A percentile compares a stretch with the other conserved stretches of the same genome.
phyloP scores from a whole-genome alignment of 1,140 invertebrate genomes.

The Euwallacea similis region DNA sequence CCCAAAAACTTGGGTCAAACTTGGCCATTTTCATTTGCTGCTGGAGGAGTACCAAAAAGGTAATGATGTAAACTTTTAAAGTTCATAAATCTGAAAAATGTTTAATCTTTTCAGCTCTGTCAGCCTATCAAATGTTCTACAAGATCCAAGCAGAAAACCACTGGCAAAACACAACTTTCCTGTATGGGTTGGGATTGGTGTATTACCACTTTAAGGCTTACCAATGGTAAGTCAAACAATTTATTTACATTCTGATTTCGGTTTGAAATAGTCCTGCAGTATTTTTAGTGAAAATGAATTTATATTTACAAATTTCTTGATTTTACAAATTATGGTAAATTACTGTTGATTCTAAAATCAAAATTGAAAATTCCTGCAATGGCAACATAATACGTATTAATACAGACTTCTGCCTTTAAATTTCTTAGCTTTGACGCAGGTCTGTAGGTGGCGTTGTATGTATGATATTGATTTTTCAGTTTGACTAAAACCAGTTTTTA shows the following conservation, averaged over 20 bases:
- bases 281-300: neutral
- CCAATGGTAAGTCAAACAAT: constrained; percentile 79
- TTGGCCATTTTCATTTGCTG: constrained; percentile 91
- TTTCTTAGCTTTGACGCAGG: no score
- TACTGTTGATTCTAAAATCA: neutral
- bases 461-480: no score
- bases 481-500: no score
- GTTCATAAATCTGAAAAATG: neutral
- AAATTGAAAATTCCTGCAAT: no score
- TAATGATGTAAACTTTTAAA: constrained; percentile 50
- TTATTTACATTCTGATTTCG: neutral
- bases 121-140: constrained; percentile 92
- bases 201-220: constrained; percentile 96
- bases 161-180: constrained; percentile 88
- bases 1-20: constrained; percentile 87
- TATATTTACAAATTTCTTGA: neutral
- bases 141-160: constrained; percentile 72
- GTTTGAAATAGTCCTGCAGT: no score
- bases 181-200: constrained; percentile 91
- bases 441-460: no score
- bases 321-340: neutral
- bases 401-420: no score
- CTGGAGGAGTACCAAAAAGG: constrained; percentile 90
- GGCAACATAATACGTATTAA: no score
- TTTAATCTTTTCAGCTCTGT: constrained; percentile 72